Evolutionary conservation across 2,797 vertebrate species (phyloP).

Genomic region (Argentina silus): DNA sequence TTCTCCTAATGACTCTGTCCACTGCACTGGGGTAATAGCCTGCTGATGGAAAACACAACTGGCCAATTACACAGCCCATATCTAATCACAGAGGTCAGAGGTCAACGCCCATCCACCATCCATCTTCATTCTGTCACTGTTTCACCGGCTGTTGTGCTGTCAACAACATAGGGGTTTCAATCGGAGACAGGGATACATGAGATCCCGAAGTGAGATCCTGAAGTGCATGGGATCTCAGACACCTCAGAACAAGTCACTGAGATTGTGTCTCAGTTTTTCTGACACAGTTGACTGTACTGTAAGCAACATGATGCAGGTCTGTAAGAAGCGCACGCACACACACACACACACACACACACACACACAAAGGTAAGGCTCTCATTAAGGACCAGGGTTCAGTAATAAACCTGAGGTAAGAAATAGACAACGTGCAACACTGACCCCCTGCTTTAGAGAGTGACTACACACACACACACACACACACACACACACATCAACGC

Average conservation of each 20-base stretch:
- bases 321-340: no score
- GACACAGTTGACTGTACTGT: no score
- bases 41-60: constrained; percentile 70
- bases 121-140: constrained; percentile 57
- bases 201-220: no score
- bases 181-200: background rate
- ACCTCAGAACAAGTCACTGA: background rate
- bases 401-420: no score
- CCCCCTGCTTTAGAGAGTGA: no score
- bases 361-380: no score
- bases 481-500: no score
- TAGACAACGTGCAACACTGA: no score
- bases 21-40: constrained; percentile 59
- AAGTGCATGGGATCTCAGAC: background rate
- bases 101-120: constrained; percentile 52
- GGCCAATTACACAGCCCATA: constrained; percentile 66
- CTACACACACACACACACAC: no score
- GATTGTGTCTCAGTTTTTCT: background rate
- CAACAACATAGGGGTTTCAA: background rate
- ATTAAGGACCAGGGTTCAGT: no score
- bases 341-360: no score
- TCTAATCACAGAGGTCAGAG: constrained; percentile 67
- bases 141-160: constrained; percentile 29
- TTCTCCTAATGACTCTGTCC: constrained; percentile 54
- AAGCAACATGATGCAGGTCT: no score